A percentile compares a stretch with the other conserved stretches of the same genome.
These are phyloP conservation scores for Remorina albescens DNA, from an alignment of 2,797 vertebrate species.

Conservation along the genomic window DNA sequence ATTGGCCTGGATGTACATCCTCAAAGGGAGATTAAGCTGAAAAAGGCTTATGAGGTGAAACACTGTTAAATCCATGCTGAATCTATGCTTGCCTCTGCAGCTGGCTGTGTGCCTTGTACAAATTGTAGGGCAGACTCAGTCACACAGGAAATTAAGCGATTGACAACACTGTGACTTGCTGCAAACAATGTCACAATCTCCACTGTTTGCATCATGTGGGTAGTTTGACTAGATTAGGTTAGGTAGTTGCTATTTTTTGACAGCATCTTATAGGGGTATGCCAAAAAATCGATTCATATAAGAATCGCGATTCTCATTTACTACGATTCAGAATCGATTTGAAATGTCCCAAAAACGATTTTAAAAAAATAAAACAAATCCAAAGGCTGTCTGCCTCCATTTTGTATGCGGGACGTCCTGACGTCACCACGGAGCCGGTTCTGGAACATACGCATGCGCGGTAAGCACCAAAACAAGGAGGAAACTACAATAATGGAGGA, in stretches of 20 bases:
- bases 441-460: no score
- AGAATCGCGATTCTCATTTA: no score
- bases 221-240: conserved; percentile 24
- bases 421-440: no score
- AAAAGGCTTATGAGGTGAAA: conserved; percentile 79
- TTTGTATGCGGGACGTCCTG: no score
- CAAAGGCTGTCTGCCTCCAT: no score
- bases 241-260: conserved; percentile 13
- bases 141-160: conserved; percentile 73
- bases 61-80: conserved; percentile 76
- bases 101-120: conserved; percentile 64
- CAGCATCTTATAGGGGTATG: conserved; percentile 5
- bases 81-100: conserved; percentile 73
- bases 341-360: no score
- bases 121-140: conserved; percentile 61
- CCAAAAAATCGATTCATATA: no score
- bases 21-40: conserved; percentile 74
- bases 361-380: no score
- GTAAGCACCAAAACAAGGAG: no score
- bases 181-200: conserved; percentile 47
- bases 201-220: conserved; percentile 36
- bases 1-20: conserved; percentile 65
- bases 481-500: no score
- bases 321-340: no score
- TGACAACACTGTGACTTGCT: conserved; percentile 58